Evolutionary conservation across 2,113 vertebrate species (phyloP).

Genomic region (Pungitius pungitius): DNA sequence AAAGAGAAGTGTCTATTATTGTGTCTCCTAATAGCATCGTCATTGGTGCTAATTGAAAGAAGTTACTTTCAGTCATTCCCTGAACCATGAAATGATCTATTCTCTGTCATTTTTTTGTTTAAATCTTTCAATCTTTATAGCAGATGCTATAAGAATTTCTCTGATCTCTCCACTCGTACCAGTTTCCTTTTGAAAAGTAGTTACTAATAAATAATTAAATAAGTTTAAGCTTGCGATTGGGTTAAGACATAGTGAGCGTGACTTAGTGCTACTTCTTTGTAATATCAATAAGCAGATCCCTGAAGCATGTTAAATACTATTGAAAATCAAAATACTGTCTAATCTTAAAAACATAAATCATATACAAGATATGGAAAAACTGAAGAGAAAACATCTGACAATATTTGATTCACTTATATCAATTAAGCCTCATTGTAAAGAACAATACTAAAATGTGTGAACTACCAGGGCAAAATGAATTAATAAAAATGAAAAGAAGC

Average conservation of each 20-base stretch:
- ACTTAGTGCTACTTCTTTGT: background rate
- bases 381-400: background rate
- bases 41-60: conserved; percentile 20
- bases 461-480: background rate
- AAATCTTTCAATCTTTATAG: background rate
- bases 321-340: background rate
- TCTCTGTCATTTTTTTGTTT: background rate
- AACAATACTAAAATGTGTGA: background rate
- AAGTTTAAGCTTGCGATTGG: background rate
- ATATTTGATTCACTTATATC: background rate
- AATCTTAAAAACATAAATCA: background rate
- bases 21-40: conserved; percentile 8
- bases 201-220: background rate
- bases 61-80: conserved; percentile 27
- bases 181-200: background rate
- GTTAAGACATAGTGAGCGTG: conserved; percentile 4
- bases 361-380: background rate
- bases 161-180: background rate
- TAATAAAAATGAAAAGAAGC: background rate
- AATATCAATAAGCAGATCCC: background rate
- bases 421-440: background rate
- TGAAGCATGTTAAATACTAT: background rate
- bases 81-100: conserved; percentile 42
- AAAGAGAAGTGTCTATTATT: background rate
- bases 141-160: background rate